These are phyloP conservation scores for Margarornis squamiger DNA, from an alignment of 2,797 vertebrate genomes.

Conservation along the genomic window DNA sequence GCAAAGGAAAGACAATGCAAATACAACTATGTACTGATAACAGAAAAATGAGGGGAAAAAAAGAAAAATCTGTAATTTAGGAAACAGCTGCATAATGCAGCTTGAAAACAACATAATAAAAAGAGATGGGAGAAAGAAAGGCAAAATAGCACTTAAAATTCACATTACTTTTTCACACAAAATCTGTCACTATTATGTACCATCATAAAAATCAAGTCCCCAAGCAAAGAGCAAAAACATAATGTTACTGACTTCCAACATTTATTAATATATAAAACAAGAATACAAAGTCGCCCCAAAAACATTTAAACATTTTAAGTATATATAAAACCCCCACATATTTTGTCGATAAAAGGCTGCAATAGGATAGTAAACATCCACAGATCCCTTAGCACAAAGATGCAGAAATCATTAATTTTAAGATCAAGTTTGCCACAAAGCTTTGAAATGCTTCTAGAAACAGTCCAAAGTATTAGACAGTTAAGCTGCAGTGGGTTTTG, in stretches of 20 bases:
- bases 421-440: slow-evolving; percentile 9
- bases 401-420: slow-evolving; percentile 26
- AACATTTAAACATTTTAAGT: background rate
- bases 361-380: slow-evolving; percentile 26
- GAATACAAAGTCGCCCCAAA: background rate
- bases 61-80: background rate
- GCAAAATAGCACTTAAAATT: slow-evolving; percentile 17
- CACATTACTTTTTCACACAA: slow-evolving; percentile 8
- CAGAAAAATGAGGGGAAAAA: background rate
- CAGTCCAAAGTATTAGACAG: slow-evolving; percentile 16
- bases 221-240: slow-evolving; percentile 4
- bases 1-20: background rate
- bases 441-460: slow-evolving; percentile 32
- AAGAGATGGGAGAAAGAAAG: background rate
- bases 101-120: slow-evolving; percentile 28
- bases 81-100: background rate
- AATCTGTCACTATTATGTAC: background rate
- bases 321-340: background rate
- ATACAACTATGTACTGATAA: background rate
- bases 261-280: background rate
- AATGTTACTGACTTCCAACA: slow-evolving; percentile 7
- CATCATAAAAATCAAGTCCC: slow-evolving; percentile 32
- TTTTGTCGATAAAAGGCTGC: slow-evolving; percentile 25
- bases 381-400: slow-evolving; percentile 13
- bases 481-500: background rate